Evolutionary conservation across 2,797 vertebrate genomes (phyloP).

Genomic region (Tragopan temminckii): DNA sequence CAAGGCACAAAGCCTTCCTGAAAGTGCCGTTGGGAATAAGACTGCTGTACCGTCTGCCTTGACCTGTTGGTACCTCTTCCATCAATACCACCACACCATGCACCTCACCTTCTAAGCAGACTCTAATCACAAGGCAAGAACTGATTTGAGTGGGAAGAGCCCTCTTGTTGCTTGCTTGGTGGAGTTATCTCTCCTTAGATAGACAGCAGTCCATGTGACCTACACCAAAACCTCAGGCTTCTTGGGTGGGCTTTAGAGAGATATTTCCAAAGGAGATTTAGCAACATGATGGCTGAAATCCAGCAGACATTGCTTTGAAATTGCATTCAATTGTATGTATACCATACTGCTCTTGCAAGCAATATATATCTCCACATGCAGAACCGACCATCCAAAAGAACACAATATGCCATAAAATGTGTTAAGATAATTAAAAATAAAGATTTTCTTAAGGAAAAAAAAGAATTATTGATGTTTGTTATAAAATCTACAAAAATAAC

Average conservation of each 20-base stretch:
- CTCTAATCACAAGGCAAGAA: neutral
- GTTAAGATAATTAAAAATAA: neutral
- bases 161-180: neutral
- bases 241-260: neutral
- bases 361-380: neutral
- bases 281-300: neutral
- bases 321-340: neutral
- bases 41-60: neutral
- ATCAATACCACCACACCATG: neutral
- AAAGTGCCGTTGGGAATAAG: neutral
- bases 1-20: too few relatives aligned
- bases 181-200: neutral
- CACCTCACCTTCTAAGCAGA: neutral
- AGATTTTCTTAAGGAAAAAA: neutral
- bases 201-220: neutral
- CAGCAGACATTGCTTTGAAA: neutral
- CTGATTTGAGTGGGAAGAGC: fast-evolving
- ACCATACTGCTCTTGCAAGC: fast-evolving
- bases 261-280: neutral
- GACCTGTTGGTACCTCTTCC: neutral
- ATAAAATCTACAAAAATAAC: neutral
- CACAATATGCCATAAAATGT: neutral
- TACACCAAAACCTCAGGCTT: neutral
- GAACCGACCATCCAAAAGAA: neutral
- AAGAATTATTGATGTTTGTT: neutral